These are phyloP conservation scores for Festucalex cinctus DNA, from an alignment of 2,113 vertebrate species.

Conservation along the genomic window DNA sequence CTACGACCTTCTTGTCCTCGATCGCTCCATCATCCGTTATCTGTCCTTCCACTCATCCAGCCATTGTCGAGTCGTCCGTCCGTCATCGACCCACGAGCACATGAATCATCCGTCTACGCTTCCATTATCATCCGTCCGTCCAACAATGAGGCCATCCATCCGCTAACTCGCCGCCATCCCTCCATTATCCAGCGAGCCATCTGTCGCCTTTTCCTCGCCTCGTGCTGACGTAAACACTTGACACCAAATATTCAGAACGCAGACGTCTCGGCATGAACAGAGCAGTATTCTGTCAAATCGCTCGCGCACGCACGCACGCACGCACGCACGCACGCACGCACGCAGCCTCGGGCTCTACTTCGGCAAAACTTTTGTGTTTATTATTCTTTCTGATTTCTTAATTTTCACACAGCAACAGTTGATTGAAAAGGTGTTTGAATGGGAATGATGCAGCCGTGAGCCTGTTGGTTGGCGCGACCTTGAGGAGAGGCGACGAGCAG, in stretches of 20 bases:
- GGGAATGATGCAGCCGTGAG: slow-evolving; percentile 1
- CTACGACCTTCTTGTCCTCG: too few species aligned
- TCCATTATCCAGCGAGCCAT: too few species aligned
- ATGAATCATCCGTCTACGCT: too few species aligned
- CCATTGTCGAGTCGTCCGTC: neutral
- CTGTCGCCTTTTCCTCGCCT: too few species aligned
- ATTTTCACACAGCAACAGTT: neutral
- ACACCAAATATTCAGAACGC: neutral
- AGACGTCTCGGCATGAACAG: neutral
- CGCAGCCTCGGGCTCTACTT: neutral
- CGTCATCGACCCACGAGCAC: neutral
- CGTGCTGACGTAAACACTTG: neutral
- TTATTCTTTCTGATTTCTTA: neutral
- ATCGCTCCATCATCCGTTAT: too few species aligned
- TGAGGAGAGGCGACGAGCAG: slow-evolving; percentile 40
- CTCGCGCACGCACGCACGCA: neutral
- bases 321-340: neutral
- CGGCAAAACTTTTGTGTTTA: neutral
- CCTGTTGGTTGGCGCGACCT: slow-evolving; percentile 46
- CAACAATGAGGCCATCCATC: neutral
- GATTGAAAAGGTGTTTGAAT: neutral
- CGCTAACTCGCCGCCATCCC: neutral
- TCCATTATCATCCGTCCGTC: neutral
- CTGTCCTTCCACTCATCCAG: too few species aligned
- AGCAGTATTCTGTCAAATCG: neutral